Conservation (phyloP, 2,113 vertebrate species). For the Pampusana beccarii region DNA sequence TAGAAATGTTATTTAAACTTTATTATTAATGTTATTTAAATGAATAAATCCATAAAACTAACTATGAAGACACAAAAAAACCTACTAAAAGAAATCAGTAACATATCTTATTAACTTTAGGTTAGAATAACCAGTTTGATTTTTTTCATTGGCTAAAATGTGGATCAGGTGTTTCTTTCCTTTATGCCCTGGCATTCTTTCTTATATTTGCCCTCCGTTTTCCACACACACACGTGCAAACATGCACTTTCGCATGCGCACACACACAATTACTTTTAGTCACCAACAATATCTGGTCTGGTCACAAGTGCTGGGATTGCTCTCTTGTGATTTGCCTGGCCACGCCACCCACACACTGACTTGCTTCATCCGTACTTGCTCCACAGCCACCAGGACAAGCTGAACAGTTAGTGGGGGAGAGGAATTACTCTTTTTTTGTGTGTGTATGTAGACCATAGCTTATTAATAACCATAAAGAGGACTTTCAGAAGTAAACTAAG, state of each 20-base stretch:
- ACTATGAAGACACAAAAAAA: neutral
- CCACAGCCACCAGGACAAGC: accelerated
- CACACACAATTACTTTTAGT: neutral
- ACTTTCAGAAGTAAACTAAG: neutral
- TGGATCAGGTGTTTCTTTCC: neutral
- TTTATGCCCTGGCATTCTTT: neutral
- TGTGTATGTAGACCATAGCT: neutral
- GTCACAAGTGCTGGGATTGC: neutral
- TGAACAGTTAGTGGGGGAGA: neutral
- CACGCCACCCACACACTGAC: too few relatives aligned
- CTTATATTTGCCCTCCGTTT: neutral
- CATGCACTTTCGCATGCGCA: accelerated
- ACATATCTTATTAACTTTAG: neutral
- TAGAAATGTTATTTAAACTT: neutral
- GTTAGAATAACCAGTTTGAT: neutral
- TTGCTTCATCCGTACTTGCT: neutral
- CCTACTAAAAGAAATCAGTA: neutral
- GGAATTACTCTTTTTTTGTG: neutral
- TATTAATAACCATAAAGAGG: neutral
- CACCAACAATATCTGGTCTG: neutral
- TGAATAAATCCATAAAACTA: neutral
- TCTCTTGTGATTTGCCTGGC: neutral
- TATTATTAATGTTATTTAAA: neutral
- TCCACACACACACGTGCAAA: too few relatives aligned
- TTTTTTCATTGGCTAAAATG: neutral